phyloP scores from a whole-genome alignment of 2,888 invertebrate species.

The Mongoloraphidia duomilia region DNA sequence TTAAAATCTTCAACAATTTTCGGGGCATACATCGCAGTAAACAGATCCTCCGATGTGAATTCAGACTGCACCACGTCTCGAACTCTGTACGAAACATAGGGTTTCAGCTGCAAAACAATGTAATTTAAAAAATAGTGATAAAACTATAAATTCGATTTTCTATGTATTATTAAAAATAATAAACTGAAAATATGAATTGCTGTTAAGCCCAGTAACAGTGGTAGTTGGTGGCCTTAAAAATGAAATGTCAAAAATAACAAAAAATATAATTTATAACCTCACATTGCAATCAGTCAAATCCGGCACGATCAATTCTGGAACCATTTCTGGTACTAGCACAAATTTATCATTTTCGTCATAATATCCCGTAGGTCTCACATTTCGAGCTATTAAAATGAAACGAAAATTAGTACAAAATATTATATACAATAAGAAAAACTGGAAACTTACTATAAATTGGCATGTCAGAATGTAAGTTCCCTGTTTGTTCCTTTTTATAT shows the following conservation, averaged over 20 bases:
- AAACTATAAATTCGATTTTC: neutral
- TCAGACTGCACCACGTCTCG: conserved; percentile 61
- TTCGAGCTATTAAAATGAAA: conserved; percentile 37
- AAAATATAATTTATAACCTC: conserved; percentile 15
- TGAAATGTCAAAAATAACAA: too few species aligned
- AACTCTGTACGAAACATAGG: conserved; percentile 84
- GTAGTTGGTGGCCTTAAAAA: too few species aligned
- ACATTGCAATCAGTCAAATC: conserved; percentile 65
- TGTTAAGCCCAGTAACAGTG: too few species aligned
- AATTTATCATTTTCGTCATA: conserved; percentile 35
- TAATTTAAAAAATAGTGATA: conserved; percentile 5
- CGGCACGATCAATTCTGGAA: conserved; percentile 87
- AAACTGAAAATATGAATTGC: too few species aligned
- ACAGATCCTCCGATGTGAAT: conserved; percentile 72
- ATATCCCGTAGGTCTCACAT: conserved; percentile 52
- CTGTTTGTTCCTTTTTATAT: conserved; percentile 44
- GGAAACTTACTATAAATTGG: conserved; percentile 44
- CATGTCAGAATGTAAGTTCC: conserved; percentile 44
- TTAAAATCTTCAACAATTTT: conserved; percentile 68
- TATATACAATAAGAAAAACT: conserved; percentile 1
- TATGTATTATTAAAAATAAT: too few species aligned
- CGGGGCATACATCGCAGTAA: conserved; percentile 61
- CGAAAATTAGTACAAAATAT: conserved; percentile 7
- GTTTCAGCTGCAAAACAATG: conserved; percentile 50
- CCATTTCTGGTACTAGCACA: conserved; percentile 65